Conservation (phyloP, 1,140 invertebrate genomes). For the Drosophila takahashii region DNA sequence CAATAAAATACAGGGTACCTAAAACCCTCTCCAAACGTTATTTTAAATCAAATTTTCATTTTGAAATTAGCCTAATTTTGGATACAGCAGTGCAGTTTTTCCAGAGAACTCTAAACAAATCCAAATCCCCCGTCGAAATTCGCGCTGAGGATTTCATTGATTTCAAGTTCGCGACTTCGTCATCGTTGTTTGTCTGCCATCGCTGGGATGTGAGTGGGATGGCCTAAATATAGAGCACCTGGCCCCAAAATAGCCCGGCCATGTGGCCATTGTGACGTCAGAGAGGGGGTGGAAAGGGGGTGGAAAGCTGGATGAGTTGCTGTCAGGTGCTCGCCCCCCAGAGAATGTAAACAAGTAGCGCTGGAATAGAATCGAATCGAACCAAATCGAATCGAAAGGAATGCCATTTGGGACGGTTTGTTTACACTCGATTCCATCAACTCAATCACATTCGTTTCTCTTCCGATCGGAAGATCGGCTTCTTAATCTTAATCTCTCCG, state of each 20-base stretch:
- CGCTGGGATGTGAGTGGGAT: conserved; percentile 13
- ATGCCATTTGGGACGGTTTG: neutral
- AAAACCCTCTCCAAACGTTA: too few relatives aligned
- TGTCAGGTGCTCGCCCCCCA: conserved; percentile 10
- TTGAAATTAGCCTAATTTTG: too few relatives aligned
- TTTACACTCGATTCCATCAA: neutral
- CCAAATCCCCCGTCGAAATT: neutral
- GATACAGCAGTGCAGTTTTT: neutral
- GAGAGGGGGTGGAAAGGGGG: neutral
- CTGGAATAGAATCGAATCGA: neutral
- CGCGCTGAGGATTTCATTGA: neutral
- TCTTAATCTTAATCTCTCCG: neutral
- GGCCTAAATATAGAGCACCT: conserved; percentile 9
- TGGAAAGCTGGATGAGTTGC: conserved; percentile 4
- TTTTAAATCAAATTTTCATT: neutral
- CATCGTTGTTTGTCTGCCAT: conserved; percentile 11
- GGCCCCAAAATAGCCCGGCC: conserved; percentile 5
- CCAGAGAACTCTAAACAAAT: neutral
- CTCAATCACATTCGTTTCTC: conserved; percentile 4
- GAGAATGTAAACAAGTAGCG: conserved; percentile 5
- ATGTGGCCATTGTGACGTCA: conserved; percentile 6
- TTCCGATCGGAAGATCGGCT: neutral
- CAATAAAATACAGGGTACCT: too few relatives aligned
- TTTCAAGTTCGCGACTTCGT: conserved; percentile 11
- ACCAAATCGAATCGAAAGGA: neutral